Evolutionary conservation across 2,888 invertebrate genomes (phyloP).

Genomic region (Alitta virens): DNA sequence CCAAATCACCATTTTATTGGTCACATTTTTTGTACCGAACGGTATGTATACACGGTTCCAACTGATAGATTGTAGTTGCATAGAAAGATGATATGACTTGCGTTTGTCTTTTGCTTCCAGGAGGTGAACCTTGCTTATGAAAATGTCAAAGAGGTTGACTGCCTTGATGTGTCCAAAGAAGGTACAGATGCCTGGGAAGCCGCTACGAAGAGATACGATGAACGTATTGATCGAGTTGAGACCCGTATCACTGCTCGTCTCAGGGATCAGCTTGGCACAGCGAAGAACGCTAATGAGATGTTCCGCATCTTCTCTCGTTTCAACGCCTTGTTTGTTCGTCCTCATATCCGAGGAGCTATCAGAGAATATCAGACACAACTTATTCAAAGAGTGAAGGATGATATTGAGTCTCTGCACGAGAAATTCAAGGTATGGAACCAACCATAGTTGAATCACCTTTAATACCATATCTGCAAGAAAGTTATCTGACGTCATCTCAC

Average conservation of each 20-base stretch:
- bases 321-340: slow-evolving; percentile 97
- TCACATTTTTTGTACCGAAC: no score
- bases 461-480: no score
- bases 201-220: slow-evolving; percentile 93
- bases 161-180: slow-evolving; percentile 93
- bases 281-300: slow-evolving; percentile 99
- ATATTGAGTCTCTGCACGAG: slow-evolving; percentile 95
- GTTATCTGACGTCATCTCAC: no score
- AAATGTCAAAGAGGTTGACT: slow-evolving; percentile 97
- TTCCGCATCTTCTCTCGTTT: slow-evolving; percentile 95
- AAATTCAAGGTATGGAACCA: slow-evolving; percentile 81
- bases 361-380: slow-evolving; percentile 98
- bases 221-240: slow-evolving; percentile 96
- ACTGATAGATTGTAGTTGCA: no score
- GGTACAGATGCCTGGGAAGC: slow-evolving; percentile 98
- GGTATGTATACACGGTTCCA: no score
- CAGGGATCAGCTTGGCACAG: slow-evolving; percentile 95
- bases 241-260: slow-evolving; percentile 95
- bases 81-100: no score
- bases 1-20: no score
- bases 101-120: no score
- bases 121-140: slow-evolving; percentile 88
- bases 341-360: slow-evolving; percentile 98
- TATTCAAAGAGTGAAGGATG: slow-evolving; percentile 97
- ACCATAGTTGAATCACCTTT: no score